Evolutionary conservation across 2,113 vertebrate species (phyloP), one percentile per base, ranked within the genome.

Genomic region (Electrona antarctica): DNA sequence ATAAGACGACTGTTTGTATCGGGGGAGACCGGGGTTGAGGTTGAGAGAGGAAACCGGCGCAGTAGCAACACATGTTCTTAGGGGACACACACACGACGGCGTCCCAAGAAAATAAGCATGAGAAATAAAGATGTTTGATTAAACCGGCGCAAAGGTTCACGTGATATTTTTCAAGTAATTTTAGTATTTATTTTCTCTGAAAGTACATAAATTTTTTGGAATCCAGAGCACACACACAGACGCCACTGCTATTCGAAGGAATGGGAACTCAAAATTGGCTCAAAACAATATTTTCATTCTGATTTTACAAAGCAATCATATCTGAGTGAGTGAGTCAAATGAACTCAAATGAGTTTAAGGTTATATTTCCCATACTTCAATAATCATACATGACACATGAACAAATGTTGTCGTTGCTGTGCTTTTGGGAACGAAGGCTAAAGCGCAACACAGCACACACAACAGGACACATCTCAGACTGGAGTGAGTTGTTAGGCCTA

Each of bases 1-100:
- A 88, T 87, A 84, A 82, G 79, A 88, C 88, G 86, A 85, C n/a
- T 80, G 83, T 79, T 79, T 78, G 60, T 57, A 71, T 74, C 41
- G 41, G 47, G 58, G 68, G 72, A 69, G 82, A 79, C 85, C 81
- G 87, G 85, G 74, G 3, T 87, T 88, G 85, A 48, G 82, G 87
- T 82, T 66, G 69, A 74, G 70, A 70, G 79, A 49, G 33, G 33
- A 56, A 70, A 82, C 57, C 65, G 46, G 77, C 52, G 82, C 64
- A 47, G 79, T 85, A 85, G 79, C 77, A 47, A 57, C 57, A 48
- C 63, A 1, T 60, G 58, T 59, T 74, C 76, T 79, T 67, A 8
- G 60, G 78, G 67, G 66, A 79, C 76, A 51, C 67, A 71, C 79
- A 84, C 50, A n/a, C 71, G 29, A 57, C 64, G 74, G 72, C 71